A percentile compares a stretch with the other conserved stretches of the same genome.
Evolutionary conservation across 2,113 vertebrate species (phyloP).

Genomic region (Spilogale gracilis): DNA sequence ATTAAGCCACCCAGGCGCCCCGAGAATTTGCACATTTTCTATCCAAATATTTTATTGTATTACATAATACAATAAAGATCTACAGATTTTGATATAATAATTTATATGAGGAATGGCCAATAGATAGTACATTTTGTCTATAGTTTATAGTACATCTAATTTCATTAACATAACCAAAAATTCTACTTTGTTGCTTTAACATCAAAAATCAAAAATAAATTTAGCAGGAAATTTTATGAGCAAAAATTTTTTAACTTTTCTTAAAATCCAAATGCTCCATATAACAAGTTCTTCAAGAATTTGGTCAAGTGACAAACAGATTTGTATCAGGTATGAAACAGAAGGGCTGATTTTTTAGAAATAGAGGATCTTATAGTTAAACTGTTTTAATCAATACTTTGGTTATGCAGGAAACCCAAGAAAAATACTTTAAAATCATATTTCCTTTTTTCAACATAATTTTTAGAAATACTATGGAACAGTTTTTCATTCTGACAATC

Average conservation of each 20-base stretch:
- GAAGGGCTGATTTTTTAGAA: background rate
- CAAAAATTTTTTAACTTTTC: background rate
- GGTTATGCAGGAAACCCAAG: background rate
- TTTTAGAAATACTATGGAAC: background rate
- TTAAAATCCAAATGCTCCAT: background rate
- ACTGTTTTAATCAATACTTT: background rate
- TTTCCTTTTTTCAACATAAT: background rate
- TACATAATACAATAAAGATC: background rate
- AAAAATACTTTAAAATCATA: background rate
- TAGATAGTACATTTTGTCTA: background rate
- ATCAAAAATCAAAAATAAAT: slow-evolving; percentile 3
- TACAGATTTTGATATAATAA: background rate
- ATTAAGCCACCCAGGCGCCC: too few relatives aligned
- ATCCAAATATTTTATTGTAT: background rate
- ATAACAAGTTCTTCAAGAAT: background rate
- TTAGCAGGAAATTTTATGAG: background rate
- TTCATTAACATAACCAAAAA: background rate
- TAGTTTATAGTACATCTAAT: background rate
- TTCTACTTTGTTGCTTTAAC: background rate
- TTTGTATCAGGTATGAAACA: background rate
- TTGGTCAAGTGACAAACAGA: background rate
- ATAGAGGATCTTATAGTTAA: background rate
- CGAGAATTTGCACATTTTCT: background rate
- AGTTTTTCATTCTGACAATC: background rate
- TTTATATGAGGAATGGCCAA: background rate